Conservation (phyloP, 1,140 invertebrate genomes). For the Prorops nasuta region DNA sequence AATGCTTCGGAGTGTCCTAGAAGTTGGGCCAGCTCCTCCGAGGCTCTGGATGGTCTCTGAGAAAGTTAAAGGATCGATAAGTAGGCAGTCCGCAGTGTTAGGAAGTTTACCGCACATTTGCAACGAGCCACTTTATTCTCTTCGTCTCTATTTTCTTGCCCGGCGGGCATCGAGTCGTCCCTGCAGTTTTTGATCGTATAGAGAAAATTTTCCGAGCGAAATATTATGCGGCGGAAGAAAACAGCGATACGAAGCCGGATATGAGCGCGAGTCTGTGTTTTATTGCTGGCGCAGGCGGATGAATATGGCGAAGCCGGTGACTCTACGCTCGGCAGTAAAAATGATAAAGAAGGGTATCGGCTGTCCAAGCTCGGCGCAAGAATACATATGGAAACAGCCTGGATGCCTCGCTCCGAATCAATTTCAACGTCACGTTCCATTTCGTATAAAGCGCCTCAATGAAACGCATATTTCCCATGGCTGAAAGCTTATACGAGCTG, state of each 20-base stretch:
- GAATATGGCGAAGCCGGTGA: constrained; percentile 41
- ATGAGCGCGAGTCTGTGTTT: constrained; percentile 37
- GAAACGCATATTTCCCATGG: neutral
- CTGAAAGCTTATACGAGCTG: neutral
- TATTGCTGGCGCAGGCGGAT: constrained; percentile 40
- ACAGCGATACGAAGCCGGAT: constrained; percentile 6
- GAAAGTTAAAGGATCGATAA: too few relatives aligned
- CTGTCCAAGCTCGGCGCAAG: constrained; percentile 26
- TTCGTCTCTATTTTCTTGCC: too few relatives aligned
- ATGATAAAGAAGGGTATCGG: constrained; percentile 51
- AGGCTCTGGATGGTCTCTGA: too few relatives aligned
- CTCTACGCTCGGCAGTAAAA: constrained; percentile 47
- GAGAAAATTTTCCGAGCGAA: constrained; percentile 18
- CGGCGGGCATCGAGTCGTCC: too few relatives aligned
- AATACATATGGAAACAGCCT: constrained; percentile 39
- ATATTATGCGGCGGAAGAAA: constrained; percentile 21
- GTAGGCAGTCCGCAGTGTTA: too few relatives aligned
- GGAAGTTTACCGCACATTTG: too few relatives aligned
- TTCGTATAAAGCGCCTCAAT: neutral
- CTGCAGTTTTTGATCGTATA: neutral
- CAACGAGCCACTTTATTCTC: too few relatives aligned
- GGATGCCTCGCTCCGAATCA: constrained; percentile 30
- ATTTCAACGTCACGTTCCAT: constrained; percentile 20
- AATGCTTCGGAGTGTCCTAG: too few relatives aligned
- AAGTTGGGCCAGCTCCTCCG: too few relatives aligned